Base-by-base conservation (phyloP, 2,113 vertebrate species). In the Conger conger region DNA sequence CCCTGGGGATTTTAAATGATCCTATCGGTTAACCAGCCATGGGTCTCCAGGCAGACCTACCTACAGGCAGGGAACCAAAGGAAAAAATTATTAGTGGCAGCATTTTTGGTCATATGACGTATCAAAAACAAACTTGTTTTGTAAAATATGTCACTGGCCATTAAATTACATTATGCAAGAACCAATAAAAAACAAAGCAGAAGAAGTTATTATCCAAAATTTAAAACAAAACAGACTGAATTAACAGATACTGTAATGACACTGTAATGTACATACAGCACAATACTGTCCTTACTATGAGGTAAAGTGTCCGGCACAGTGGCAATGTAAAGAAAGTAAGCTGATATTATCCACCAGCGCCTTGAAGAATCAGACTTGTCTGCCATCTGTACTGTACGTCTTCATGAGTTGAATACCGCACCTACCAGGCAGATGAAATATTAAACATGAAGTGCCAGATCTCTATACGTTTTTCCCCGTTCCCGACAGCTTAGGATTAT, bases 361-460 rank as follows among this genome's bases (percentile, higher is more conserved):
- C 68, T 63, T 27, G 80, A 36, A 37, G 42, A 54, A 15, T 35
- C 79, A 35, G 35, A n/a, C 40, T 78, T 15, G 33, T 33, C 85
- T 81, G 60, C 68, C 35, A 33, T 81, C 30, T 57, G 68, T 84
- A 78, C 40, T 79, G 11, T 85, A 60, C 84, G 83, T 73, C 80
- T 73, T 54, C 76, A 82, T 35, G 36, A 4, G 81, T 84, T 42
- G 91, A 91, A 91, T 90, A 91, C 93, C 92, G 79, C 91, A 94
- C 94, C 96, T 97, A 94, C 94, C 96, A 98, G 97, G 95, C 97
- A 94, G 95, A 97, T 96, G 95, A 96, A 96, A 96, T 97, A 97
- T 97, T 96, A 97, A 97, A 97, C 96, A 97, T 93, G 94, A 95
- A 97, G 96, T 96, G 96, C 96, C 96, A 98, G 97, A 98, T 99